Base-by-base conservation (phyloP, 2,888 invertebrate species). In the Tuta absoluta region DNA sequence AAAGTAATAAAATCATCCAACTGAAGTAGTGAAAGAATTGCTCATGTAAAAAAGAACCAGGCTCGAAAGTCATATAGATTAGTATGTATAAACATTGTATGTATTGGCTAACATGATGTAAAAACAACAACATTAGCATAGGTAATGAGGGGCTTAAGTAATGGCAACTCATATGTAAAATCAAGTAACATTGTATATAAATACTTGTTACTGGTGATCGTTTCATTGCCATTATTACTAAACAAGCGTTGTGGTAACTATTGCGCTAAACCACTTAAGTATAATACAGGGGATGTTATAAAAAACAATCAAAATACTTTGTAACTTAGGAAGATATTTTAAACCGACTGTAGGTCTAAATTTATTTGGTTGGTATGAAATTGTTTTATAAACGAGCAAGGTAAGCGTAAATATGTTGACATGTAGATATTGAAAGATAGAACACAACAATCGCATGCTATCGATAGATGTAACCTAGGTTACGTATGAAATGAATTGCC, bases 261-360 rank as follows among this genome's bases (percentile, higher is more conserved):
- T 57, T 28, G 23, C 59, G 8, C 41, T 19, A 12, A 59, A 41
- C 41, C 12, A 19, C 38, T 10, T 56, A 59, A 59, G 12, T 59
- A 11, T 19, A 59, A 41, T 11, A 59, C 38, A 59, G 11, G 14
- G 28, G 33, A 33, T 24, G 33, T 56, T 56, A 56, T 56, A 56
- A 56, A 56, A 56, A 28, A 17, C 17, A 33, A 56, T 56, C 56
- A 56, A 56, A 24, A 28, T 56, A 56, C 56, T 56, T 56, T 56
- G 56, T 56, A 56, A 41, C 14, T 14, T 41, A 41, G 41, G 41
- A 28, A 33, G 8, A 10, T 8, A n/a, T n/a, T n/a, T n/a, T n/a
- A n/a, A n/a, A n/a, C n/a, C n/a, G n/a, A n/a, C n/a, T n/a, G n/a
- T n/a, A n/a, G n/a, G n/a, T n/a, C n/a, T 33, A 3, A 10, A 33